phyloP scores from a whole-genome alignment of 2,113 vertebrate species.

The Leiothrix lutea region DNA sequence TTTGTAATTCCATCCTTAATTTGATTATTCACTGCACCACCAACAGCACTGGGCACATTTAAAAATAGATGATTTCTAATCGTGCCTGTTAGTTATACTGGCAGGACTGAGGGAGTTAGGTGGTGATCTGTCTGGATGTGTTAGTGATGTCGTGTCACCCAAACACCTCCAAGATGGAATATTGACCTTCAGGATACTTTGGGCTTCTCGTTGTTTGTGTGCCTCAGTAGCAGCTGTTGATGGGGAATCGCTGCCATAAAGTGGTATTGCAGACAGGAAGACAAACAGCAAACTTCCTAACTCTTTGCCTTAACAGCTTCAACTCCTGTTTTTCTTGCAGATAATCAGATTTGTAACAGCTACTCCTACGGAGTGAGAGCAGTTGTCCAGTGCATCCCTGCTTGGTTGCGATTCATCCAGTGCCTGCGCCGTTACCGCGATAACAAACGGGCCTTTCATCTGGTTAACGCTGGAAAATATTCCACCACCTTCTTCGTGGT shows the following conservation, averaged over 20 bases:
- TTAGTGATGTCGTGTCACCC: neutral
- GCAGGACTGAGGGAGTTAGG: neutral
- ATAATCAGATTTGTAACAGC: slow-evolving; percentile 80
- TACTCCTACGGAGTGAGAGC: slow-evolving; percentile 95
- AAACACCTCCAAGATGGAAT: neutral
- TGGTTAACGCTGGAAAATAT: slow-evolving; percentile 97
- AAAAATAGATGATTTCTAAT: neutral
- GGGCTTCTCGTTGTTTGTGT: neutral
- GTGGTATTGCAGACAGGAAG: neutral
- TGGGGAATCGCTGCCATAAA: neutral
- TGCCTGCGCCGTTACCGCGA: slow-evolving; percentile 97
- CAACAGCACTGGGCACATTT: neutral
- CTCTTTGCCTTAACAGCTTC: neutral
- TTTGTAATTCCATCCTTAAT: slow-evolving; percentile 19
- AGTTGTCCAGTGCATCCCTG: slow-evolving; percentile 95
- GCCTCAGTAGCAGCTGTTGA: accelerated
- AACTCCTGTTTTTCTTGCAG: slow-evolving; percentile 50
- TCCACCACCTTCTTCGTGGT: slow-evolving; percentile 98
- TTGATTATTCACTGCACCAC: neutral
- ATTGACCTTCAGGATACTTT: neutral
- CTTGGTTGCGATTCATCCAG: slow-evolving; percentile 98
- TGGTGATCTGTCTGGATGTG: neutral
- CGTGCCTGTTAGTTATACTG: neutral
- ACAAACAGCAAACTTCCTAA: neutral
- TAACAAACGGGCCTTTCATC: slow-evolving; percentile 95